Evolutionary conservation across 30 jellyfish, hydroid and myxozoan genomes (phyloP).

Genomic region (Rhopilema esculentum): DNA sequence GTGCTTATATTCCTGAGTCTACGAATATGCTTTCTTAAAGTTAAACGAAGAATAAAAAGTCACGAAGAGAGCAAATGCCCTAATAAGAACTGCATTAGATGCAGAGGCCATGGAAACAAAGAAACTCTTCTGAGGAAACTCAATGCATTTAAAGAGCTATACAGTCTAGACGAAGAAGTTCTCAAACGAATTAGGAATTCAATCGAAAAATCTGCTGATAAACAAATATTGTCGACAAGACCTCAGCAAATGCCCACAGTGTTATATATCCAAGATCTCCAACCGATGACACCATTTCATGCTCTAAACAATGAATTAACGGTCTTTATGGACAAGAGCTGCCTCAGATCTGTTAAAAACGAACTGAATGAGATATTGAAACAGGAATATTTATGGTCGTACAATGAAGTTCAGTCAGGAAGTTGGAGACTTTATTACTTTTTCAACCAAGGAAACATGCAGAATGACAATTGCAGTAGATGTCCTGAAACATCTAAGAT

Average conservation of each 20-base stretch:
- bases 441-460: conserved; percentile 59
- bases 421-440: conserved; percentile 62
- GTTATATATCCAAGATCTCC: conserved; percentile 23
- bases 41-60: neutral
- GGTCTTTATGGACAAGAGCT: neutral
- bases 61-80: conserved; percentile 22
- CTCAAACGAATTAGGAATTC: conserved; percentile 19
- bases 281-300: conserved; percentile 33
- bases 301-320: neutral
- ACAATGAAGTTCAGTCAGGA: conserved; percentile 47
- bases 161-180: conserved; percentile 3
- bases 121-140: conserved; percentile 1
- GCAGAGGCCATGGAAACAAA: conserved; percentile 18
- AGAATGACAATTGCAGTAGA: conserved; percentile 23
- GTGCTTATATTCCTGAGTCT: conserved; percentile 52
- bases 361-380: conserved; percentile 19
- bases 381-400: conserved; percentile 47
- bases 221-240: neutral
- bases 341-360: neutral
- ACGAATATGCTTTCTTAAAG: conserved; percentile 56
- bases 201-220: neutral
- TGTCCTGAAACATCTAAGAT: conserved; percentile 65
- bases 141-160: neutral
- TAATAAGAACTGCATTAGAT: conserved; percentile 50
- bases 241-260: conserved; percentile 52